Evolutionary conservation across 2,888 invertebrate species (phyloP).

Genomic region (Drosophila anceps): DNA sequence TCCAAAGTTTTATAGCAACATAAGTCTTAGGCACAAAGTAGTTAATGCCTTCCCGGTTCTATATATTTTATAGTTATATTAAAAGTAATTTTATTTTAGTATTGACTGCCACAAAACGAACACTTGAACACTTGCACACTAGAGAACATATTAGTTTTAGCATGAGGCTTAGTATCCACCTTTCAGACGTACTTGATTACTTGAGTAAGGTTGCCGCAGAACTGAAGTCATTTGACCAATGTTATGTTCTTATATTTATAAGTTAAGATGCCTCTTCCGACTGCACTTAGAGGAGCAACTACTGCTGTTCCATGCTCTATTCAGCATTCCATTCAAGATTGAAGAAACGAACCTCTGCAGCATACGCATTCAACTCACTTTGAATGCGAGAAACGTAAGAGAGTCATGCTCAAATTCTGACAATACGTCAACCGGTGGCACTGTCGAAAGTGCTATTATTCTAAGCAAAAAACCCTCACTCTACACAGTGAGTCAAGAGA

Average conservation of each 20-base stretch:
- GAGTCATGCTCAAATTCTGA: conserved; percentile 44
- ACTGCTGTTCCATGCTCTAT: conserved; percentile 38
- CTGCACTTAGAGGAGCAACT: conserved; percentile 26
- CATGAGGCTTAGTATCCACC: background rate
- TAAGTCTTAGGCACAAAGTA: background rate
- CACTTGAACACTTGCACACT: conserved; percentile 15
- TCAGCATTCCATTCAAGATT: conserved; percentile 35
- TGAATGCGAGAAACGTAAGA: conserved; percentile 40
- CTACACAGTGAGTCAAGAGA: conserved; percentile 1
- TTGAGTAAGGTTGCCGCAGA: conserved; percentile 84
- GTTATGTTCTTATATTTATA: conserved; percentile 85
- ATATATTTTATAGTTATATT: background rate
- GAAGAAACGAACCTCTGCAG: conserved; percentile 11
- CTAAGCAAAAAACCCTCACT: conserved; percentile 22
- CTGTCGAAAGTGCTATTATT: conserved; percentile 53
- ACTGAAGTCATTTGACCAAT: conserved; percentile 85
- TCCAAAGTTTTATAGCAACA: background rate
- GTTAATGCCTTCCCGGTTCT: background rate
- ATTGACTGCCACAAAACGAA: background rate
- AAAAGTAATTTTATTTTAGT: background rate
- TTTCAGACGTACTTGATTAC: conserved; percentile 84
- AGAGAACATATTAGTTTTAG: conserved; percentile 7
- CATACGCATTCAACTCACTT: conserved; percentile 13
- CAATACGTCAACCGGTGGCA: conserved; percentile 53
- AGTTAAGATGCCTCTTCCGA: conserved; percentile 83